Conservation (phyloP, 2,888 invertebrate genomes). For the Allacma fusca region DNA sequence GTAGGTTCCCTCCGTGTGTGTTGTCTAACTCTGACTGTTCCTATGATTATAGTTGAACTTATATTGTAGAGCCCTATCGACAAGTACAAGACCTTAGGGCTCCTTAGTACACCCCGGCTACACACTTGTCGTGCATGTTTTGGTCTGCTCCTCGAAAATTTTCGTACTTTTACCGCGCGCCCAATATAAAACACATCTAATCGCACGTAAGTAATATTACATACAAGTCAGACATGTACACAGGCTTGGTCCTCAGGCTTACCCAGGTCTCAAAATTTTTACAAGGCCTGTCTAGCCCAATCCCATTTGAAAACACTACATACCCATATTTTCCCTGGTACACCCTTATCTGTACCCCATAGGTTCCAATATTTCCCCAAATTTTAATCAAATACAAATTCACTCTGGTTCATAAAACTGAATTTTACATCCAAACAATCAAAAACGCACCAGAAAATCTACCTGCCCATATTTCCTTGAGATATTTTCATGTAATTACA, state of each 20-base stretch:
- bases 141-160: not conserved
- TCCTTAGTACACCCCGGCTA: not conserved
- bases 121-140: not conserved
- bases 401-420: no score
- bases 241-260: not conserved
- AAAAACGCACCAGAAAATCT: no score
- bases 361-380: no score
- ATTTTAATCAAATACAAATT: no score
- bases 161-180: not conserved
- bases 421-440: no score
- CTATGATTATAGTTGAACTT: slow-evolving; percentile 37
- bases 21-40: not conserved
- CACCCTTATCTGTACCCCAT: no score
- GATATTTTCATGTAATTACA: no score
- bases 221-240: not conserved
- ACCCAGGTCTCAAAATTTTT: no score
- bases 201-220: slow-evolving; percentile 26
- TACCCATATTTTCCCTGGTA: no score
- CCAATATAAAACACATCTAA: slow-evolving; percentile 19
- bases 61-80: not conserved
- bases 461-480: no score
- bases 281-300: no score
- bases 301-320: no score
- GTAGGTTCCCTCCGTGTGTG: slow-evolving; percentile 25
- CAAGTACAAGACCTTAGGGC: slow-evolving; percentile 22